Evolutionary conservation across 37 sponge, comb jelly and placozoan species (phyloP).

Genomic region (Geodia barretti): DNA sequence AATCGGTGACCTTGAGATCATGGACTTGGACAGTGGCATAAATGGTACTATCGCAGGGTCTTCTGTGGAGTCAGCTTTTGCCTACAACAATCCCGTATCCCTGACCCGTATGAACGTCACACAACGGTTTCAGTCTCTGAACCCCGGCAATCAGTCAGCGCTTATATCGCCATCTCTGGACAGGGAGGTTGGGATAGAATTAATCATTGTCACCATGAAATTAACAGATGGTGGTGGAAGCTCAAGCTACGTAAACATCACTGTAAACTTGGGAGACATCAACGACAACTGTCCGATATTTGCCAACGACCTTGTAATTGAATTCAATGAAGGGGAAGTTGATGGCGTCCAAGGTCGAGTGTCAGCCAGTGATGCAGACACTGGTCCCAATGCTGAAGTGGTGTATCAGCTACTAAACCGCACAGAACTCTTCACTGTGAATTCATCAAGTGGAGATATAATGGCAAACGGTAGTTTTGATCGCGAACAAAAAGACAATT

Average conservation of each 20-base stretch:
- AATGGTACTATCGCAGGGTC: conserved; percentile 11
- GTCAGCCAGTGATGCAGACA: conserved; percentile 9
- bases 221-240: conserved; percentile 27
- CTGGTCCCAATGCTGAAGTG: background rate
- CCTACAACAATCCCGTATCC: background rate
- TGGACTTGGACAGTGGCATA: conserved; percentile 17
- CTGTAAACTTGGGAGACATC: conserved; percentile 11
- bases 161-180: too few relatives aligned
- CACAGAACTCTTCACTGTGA: background rate
- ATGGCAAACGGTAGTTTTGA: background rate
- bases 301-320: background rate
- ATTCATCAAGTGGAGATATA: background rate
- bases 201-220: conserved; percentile 6
- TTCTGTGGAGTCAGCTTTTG: background rate
- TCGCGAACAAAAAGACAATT: background rate
- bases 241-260: background rate
- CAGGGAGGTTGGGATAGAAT: conserved; percentile 5
- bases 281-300: conserved; percentile 44
- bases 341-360: background rate
- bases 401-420: background rate
- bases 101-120: too few relatives aligned
- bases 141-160: too few relatives aligned
- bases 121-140: too few relatives aligned
- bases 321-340: background rate
- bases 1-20: background rate